Percentiles rank a stretch among this genome's conserved stretches.
phyloP scores from a whole-genome alignment of 2,888 invertebrate genomes.

The Drosophila ochracea region DNA sequence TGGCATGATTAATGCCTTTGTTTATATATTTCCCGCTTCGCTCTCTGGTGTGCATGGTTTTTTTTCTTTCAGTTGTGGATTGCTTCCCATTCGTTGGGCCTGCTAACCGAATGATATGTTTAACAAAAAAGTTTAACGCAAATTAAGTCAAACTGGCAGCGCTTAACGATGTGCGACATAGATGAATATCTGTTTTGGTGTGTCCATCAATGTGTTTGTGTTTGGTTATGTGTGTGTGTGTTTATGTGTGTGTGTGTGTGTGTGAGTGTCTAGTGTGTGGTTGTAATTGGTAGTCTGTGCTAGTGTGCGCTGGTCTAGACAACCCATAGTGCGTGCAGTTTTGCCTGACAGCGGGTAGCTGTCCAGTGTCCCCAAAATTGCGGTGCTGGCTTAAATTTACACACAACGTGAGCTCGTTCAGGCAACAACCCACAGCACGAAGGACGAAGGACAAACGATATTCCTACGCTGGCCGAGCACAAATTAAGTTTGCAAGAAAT shows the following conservation, averaged over 20 bases:
- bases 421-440: conserved; percentile 18
- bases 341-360: conserved; percentile 50
- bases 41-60: conserved; percentile 19
- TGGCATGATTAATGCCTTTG: conserved; percentile 79
- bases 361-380: conserved; percentile 41
- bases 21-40: conserved; percentile 69
- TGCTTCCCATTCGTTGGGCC: conserved; percentile 35
- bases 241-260: conserved; percentile 1
- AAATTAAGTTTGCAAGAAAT: conserved; percentile 68
- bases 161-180: conserved; percentile 80
- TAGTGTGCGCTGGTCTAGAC: conserved; percentile 30
- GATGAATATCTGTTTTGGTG: conserved; percentile 63
- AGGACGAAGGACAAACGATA: conserved; percentile 18
- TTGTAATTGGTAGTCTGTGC: neutral
- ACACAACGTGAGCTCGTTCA: conserved; percentile 50
- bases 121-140: conserved; percentile 80
- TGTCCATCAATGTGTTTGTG: conserved; percentile 7
- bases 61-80: neutral
- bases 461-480: conserved; percentile 33
- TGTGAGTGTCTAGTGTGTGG: conserved; percentile 12
- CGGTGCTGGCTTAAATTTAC: conserved; percentile 55
- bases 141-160: conserved; percentile 81
- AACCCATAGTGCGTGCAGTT: conserved; percentile 36
- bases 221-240: conserved; percentile 9
- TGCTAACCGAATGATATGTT: conserved; percentile 67